Conservation (phyloP, 2,888 invertebrate genomes). For the Boloria selene region DNA sequence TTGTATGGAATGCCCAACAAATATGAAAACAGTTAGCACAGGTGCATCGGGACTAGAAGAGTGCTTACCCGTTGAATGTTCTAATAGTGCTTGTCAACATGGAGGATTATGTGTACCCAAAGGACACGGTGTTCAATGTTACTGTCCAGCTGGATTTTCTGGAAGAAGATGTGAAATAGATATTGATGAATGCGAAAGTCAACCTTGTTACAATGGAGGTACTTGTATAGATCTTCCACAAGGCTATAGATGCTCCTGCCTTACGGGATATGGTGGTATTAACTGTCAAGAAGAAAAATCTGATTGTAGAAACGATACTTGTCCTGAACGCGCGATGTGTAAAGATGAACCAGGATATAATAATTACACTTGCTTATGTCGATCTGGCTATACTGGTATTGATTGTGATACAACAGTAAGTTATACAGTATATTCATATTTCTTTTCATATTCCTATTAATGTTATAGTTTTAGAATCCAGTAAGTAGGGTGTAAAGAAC, state of each 20-base stretch:
- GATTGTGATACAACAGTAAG: slow-evolving; percentile 94
- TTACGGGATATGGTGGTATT: slow-evolving; percentile 93
- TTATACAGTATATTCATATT: background rate
- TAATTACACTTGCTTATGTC: slow-evolving; percentile 95
- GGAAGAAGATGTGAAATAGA: slow-evolving; percentile 96
- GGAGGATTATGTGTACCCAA: slow-evolving; percentile 95
- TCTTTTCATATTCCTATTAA: background rate
- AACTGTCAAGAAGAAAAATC: slow-evolving; percentile 97
- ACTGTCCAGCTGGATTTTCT: slow-evolving; percentile 97
- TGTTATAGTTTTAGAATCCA: background rate
- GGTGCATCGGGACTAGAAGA: slow-evolving; percentile 92
- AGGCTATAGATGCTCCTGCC: slow-evolving; percentile 95
- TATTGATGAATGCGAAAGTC: slow-evolving; percentile 96
- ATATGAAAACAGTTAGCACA: slow-evolving; percentile 91
- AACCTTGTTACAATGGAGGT: slow-evolving; percentile 96
- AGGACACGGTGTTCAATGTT: slow-evolving; percentile 94
- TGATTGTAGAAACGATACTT: slow-evolving; percentile 94
- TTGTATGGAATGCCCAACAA: slow-evolving; percentile 95
- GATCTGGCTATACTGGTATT: slow-evolving; percentile 96
- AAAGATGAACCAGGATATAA: slow-evolving; percentile 95
- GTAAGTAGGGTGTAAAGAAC: no score
- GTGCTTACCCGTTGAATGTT: slow-evolving; percentile 93
- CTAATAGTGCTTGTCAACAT: slow-evolving; percentile 93
- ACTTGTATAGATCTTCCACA: slow-evolving; percentile 96
- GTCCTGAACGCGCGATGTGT: slow-evolving; percentile 98